These are phyloP conservation scores for Sturmia bella DNA, from an alignment of 2,888 invertebrate genomes.

Conservation along the genomic window DNA sequence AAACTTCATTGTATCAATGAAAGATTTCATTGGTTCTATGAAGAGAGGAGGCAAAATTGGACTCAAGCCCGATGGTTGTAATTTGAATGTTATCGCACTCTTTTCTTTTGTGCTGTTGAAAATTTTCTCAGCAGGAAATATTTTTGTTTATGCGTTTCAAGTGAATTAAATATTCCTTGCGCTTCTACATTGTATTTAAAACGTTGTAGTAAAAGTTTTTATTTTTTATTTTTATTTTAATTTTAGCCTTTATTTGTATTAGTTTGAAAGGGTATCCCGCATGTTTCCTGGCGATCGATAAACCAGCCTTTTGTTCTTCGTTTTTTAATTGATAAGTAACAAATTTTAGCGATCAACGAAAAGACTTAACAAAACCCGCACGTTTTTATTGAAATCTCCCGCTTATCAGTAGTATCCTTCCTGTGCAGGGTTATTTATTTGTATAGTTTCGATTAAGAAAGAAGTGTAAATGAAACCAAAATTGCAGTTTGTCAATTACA, in stretches of 20 bases:
- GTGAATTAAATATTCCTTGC: no score
- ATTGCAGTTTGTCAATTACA: conserved; percentile 49
- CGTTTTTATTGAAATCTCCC: conserved; percentile 20
- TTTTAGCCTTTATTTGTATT: conserved; percentile 1
- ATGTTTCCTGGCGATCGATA: conserved; percentile 22
- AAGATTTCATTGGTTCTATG: no score
- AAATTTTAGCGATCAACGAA: conserved; percentile 35
- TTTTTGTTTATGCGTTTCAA: no score
- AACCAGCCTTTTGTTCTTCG: not conserved
- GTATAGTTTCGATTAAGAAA: not conserved
- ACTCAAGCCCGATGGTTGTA: no score
- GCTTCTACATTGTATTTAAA: no score
- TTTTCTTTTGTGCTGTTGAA: no score
- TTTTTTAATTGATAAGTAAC: conserved; percentile 45
- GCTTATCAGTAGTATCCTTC: conserved; percentile 39
- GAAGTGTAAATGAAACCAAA: conserved; percentile 45
- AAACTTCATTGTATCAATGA: no score
- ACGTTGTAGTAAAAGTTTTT: no score
- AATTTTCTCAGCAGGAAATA: no score
- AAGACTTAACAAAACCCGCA: conserved; percentile 55
- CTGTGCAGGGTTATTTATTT: not conserved
- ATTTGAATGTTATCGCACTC: no score
- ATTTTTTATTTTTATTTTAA: no score
- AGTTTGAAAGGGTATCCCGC: conserved; percentile 49
- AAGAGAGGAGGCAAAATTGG: no score